These are phyloP conservation scores for Nycticebus coucang DNA, from an alignment of 2,113 vertebrate species.

Conservation along the genomic window DNA sequence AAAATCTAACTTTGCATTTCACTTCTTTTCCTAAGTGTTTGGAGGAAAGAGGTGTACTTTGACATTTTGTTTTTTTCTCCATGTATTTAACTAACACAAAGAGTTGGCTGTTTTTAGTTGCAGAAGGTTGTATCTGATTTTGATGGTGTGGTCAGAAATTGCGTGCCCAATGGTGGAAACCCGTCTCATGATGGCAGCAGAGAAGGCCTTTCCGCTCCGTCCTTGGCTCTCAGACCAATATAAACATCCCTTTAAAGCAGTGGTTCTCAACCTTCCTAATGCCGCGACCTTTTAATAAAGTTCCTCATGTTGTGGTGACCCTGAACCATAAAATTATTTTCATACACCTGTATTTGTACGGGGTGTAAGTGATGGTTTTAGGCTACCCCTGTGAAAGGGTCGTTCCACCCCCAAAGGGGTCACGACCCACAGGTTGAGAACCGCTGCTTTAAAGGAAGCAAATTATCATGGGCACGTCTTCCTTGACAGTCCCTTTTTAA, in stretches of 20 bases:
- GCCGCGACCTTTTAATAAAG: no score
- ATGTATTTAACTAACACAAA: background rate
- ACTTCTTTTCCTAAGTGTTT: background rate
- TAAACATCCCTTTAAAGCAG: background rate
- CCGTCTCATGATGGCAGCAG: background rate
- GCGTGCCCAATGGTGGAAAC: background rate
- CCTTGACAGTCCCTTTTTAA: background rate
- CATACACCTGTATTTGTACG: no score
- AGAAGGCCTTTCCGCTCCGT: background rate
- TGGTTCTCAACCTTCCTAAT: no score
- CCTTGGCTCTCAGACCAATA: background rate
- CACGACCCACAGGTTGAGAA: no score
- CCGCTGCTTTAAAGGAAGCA: background rate
- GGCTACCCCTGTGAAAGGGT: no score
- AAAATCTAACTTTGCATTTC: background rate
- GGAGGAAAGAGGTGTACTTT: background rate
- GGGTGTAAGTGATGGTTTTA: no score
- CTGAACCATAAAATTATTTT: no score
- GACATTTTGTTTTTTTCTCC: background rate
- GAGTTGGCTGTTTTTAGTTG: background rate
- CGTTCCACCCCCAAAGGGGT: no score
- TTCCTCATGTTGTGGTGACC: no score
- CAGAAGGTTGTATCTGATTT: background rate
- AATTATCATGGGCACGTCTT: background rate
- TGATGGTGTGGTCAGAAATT: background rate